Evolutionary conservation across 2,888 invertebrate genomes (phyloP).

Genomic region (Lomographa bimaculata): DNA sequence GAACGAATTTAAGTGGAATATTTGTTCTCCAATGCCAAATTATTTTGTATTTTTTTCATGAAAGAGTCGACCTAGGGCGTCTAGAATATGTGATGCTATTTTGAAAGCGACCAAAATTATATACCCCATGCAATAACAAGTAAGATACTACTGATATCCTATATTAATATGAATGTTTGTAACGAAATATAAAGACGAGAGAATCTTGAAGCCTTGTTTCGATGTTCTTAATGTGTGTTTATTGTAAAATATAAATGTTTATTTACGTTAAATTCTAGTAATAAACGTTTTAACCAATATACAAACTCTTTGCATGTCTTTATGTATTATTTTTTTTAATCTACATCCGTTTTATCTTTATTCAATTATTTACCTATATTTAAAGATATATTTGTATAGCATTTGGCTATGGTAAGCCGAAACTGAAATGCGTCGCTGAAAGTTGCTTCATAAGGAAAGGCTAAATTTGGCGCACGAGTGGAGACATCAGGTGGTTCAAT

Average conservation of each 20-base stretch:
- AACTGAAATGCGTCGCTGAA: too few species aligned
- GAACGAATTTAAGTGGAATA: slow-evolving; percentile 54
- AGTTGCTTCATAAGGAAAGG: too few species aligned
- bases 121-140: too few species aligned
- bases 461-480: too few species aligned
- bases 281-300: slow-evolving; percentile 71
- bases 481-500: too few species aligned
- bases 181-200: slow-evolving; percentile 49
- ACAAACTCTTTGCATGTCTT: slow-evolving; percentile 40
- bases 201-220: slow-evolving; percentile 50
- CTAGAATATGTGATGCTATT: slow-evolving; percentile 27
- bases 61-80: too few species aligned
- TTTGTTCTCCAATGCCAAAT: slow-evolving; percentile 16
- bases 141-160: slow-evolving; percentile 21
- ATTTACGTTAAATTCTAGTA: slow-evolving; percentile 49
- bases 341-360: too few species aligned
- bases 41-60: background rate
- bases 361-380: too few species aligned
- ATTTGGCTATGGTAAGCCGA: too few species aligned
- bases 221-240: slow-evolving; percentile 43
- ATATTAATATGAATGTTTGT: slow-evolving; percentile 21
- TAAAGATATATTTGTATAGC: too few species aligned
- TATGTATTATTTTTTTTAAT: too few species aligned
- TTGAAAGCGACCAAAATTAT: too few species aligned
- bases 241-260: slow-evolving; percentile 30